Conservation (phyloP, 2,113 vertebrate genomes). For the Lagopus muta region DNA sequence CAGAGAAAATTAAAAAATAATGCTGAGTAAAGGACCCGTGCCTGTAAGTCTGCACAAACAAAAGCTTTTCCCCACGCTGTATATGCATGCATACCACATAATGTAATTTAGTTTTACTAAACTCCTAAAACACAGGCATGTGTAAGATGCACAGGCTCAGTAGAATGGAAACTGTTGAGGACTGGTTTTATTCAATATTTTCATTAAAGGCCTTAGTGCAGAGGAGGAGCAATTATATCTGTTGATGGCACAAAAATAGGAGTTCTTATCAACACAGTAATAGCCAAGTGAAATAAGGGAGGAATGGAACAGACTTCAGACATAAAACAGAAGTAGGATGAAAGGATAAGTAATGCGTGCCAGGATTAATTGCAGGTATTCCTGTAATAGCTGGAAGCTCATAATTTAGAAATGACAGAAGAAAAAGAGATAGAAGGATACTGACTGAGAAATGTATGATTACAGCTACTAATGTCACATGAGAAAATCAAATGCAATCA, state of each 20-base stretch:
- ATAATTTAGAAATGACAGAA: slow-evolving; percentile 44
- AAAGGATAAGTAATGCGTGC: slow-evolving; percentile 45
- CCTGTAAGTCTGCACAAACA: not conserved
- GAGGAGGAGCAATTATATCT: not conserved
- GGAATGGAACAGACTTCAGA: not conserved
- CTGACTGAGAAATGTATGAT: not conserved
- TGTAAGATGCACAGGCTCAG: not conserved
- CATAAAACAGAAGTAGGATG: not conserved
- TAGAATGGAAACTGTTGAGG: not conserved
- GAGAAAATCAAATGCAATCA: not conserved
- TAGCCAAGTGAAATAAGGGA: not conserved
- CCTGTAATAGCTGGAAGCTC: slow-evolving; percentile 24
- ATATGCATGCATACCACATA: not conserved
- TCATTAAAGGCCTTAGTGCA: not conserved
- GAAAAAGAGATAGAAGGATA: slow-evolving; percentile 24
- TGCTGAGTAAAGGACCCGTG: not conserved
- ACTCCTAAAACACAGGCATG: not conserved
- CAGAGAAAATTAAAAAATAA: not conserved
- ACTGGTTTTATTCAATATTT: not conserved
- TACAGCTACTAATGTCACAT: not conserved
- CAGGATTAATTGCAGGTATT: slow-evolving; percentile 45
- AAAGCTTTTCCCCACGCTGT: not conserved
- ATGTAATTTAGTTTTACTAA: not conserved
- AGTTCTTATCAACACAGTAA: not conserved
- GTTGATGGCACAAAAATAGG: not conserved